phyloP scores from a whole-genome alignment of 2,888 invertebrate species.

The Epinotia bilunana region DNA sequence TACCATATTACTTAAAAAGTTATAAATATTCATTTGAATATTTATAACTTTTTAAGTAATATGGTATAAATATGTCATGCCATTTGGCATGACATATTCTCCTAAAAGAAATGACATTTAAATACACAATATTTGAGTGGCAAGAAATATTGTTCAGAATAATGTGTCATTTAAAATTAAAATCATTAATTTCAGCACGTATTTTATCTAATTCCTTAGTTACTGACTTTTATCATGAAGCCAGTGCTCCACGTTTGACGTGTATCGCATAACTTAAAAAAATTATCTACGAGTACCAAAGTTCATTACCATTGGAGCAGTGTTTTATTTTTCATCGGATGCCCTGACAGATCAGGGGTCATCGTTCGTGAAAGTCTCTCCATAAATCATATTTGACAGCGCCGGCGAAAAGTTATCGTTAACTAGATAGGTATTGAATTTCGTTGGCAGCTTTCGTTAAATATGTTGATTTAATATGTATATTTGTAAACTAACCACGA shows the following conservation, averaged over 20 bases:
- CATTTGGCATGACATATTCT: no score
- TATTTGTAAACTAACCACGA: no score
- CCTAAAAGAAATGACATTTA: background rate
- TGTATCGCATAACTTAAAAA: background rate
- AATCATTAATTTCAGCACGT: background rate
- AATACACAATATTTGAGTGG: no score
- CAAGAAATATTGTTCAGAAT: no score
- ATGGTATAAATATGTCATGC: no score
- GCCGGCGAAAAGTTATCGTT: background rate
- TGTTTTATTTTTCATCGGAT: conserved; percentile 6
- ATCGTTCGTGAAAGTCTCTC: conserved; percentile 13
- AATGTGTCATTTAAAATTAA: background rate
- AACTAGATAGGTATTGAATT: conserved; percentile 10
- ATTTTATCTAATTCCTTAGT: conserved; percentile 1
- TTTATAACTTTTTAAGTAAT: no score
- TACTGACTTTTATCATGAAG: background rate
- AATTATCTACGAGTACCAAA: background rate
- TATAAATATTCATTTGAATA: background rate
- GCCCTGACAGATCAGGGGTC: conserved; percentile 14
- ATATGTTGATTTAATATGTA: background rate
- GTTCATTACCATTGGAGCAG: conserved; percentile 12
- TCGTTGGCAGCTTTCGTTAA: background rate
- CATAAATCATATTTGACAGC: conserved; percentile 39
- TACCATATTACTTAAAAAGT: background rate
- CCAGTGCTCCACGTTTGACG: background rate